A percentile compares a stretch with the other conserved stretches of the same genome.
Conservation (phyloP, 2,888 invertebrate genomes). For the Fabriciana adippe region DNA sequence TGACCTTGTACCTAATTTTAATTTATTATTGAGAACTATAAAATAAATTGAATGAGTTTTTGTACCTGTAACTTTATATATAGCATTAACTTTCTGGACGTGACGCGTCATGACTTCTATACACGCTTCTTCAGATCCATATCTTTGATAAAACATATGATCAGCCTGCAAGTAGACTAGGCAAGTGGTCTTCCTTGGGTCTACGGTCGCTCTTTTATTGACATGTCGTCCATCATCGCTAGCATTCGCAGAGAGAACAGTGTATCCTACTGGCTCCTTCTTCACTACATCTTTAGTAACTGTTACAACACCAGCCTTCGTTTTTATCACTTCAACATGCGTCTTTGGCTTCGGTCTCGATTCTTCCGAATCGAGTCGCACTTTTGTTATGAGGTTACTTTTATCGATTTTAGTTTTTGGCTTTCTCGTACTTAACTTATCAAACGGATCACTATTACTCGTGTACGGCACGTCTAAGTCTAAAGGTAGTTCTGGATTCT, state of each 20-base stretch:
- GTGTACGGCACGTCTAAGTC: slow-evolving; percentile 86
- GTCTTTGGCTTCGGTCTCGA: slow-evolving; percentile 85
- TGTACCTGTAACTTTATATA: slow-evolving; percentile 92
- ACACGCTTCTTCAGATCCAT: slow-evolving; percentile 96
- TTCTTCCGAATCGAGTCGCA: slow-evolving; percentile 76
- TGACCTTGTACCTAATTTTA: background rate
- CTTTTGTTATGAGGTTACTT: slow-evolving; percentile 79
- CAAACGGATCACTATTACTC: slow-evolving; percentile 81
- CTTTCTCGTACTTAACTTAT: slow-evolving; percentile 72
- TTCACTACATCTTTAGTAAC: slow-evolving; percentile 85
- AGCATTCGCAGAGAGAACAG: slow-evolving; percentile 71
- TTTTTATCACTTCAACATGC: slow-evolving; percentile 85
- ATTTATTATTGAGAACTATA: background rate
- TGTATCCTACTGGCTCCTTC: slow-evolving; percentile 79
- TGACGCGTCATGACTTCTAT: slow-evolving; percentile 97
- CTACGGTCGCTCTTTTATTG: slow-evolving; percentile 87
- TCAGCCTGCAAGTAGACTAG: slow-evolving; percentile 97
- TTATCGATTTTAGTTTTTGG: slow-evolving; percentile 80
- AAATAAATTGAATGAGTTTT: background rate
- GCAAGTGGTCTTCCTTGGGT: slow-evolving; percentile 95
- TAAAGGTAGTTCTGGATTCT: slow-evolving; percentile 85
- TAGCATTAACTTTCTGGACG: slow-evolving; percentile 95
- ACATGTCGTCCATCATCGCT: slow-evolving; percentile 83
- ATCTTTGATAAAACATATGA: slow-evolving; percentile 97
- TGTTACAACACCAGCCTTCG: slow-evolving; percentile 85